These are phyloP conservation scores for Drosophila ananassae DNA, from an alignment of 1,140 invertebrate genomes.

Conservation along the genomic window DNA sequence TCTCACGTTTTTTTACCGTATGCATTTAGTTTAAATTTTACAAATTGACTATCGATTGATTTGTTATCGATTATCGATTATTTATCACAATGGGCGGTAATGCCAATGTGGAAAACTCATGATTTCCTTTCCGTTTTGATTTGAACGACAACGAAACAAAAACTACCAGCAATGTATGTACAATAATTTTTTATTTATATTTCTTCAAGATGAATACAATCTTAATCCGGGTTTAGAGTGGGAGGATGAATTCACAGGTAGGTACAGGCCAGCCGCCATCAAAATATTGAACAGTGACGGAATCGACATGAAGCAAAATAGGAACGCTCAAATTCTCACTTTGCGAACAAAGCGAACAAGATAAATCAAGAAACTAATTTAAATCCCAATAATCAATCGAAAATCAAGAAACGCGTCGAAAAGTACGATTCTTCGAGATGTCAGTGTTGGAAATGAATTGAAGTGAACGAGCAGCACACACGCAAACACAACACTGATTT, in stretches of 20 bases:
- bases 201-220: conserved; percentile 98
- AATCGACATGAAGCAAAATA: conserved; percentile 84
- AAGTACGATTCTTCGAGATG: conserved; percentile 29
- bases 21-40: conserved; percentile 40
- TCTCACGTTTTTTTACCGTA: conserved; percentile 39
- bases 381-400: conserved; percentile 6
- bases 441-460: conserved; percentile 28
- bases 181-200: conserved; percentile 87
- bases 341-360: conserved; percentile 12
- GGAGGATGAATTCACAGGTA: conserved; percentile 99
- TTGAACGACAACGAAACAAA: conserved; percentile 41
- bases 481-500: conserved; percentile 30
- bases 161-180: conserved; percentile 70
- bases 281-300: conserved; percentile 75
- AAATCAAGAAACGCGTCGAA: conserved; percentile 26
- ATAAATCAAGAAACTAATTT: background rate
- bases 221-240: conserved; percentile 99
- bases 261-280: conserved; percentile 86
- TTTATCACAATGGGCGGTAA: conserved; percentile 46
- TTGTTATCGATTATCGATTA: conserved; percentile 9
- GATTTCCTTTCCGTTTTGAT: conserved; percentile 34
- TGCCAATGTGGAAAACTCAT: conserved; percentile 35
- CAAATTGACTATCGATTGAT: conserved; percentile 40
- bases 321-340: conserved; percentile 81
- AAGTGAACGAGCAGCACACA: conserved; percentile 1